These are phyloP conservation scores for Eciton burchellii DNA, from an alignment of 1,140 invertebrate species.

Conservation along the genomic window DNA sequence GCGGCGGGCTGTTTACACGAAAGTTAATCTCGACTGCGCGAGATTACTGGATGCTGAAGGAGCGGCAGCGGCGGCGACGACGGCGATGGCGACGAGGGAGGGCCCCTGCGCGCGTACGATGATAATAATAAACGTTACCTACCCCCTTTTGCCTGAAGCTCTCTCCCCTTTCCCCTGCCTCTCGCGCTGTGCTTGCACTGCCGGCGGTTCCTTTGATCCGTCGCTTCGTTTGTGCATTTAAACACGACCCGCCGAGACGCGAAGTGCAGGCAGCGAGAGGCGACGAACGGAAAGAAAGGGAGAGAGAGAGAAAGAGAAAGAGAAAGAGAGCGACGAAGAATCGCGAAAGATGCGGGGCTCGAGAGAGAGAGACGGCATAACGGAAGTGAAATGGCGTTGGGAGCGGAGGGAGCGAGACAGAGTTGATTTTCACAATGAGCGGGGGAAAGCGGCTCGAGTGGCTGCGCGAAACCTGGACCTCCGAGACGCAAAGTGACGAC, in stretches of 20 bases:
- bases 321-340: no score
- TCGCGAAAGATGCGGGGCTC: constrained; percentile 26
- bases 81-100: constrained; percentile 18
- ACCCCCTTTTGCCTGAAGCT: constrained; percentile 6
- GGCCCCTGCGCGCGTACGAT: constrained; percentile 61
- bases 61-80: constrained; percentile 28
- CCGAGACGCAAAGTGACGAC: constrained; percentile 73
- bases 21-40: constrained; percentile 73
- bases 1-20: constrained; percentile 70
- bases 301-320: constrained; percentile 42
- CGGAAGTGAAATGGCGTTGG: constrained; percentile 48
- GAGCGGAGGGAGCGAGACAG: constrained; percentile 37
- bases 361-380: constrained; percentile 64
- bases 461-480: constrained; percentile 74
- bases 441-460: constrained; percentile 76
- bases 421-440: constrained; percentile 58
- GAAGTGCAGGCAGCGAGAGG: constrained; percentile 43
- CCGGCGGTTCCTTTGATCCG: constrained; percentile 82
- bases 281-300: constrained; percentile 47
- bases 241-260: constrained; percentile 79
- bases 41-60: constrained; percentile 49
- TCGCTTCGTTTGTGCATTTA: constrained; percentile 83
- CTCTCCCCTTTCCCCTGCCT: constrained; percentile 32
- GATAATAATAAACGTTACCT: constrained; percentile 80
- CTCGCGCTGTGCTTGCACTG: constrained; percentile 61